A percentile compares a stretch with the other conserved stretches of the same genome.
phyloP scores from a whole-genome alignment of 1,140 invertebrate genomes.

The Pantala flavescens region DNA sequence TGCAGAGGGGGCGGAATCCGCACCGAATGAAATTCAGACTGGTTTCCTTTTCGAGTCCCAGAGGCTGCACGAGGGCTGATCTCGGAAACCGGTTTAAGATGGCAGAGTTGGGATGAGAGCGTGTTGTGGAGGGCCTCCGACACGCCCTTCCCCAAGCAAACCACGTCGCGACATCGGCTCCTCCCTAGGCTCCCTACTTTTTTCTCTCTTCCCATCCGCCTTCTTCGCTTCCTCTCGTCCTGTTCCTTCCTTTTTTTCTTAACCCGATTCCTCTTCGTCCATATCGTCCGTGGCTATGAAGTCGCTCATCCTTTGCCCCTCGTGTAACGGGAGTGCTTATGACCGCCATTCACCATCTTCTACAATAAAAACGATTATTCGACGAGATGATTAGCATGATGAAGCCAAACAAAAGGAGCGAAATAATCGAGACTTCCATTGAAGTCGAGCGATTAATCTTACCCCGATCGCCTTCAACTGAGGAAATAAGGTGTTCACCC shows the following conservation, averaged over 20 bases:
- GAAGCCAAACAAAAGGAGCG: too few species aligned
- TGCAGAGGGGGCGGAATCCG: neutral
- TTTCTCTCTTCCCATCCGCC: neutral
- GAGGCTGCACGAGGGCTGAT: neutral
- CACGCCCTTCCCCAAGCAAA: constrained; percentile 6
- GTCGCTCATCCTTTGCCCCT: neutral
- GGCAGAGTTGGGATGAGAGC: neutral
- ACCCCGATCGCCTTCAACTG: too few species aligned
- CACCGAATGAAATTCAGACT: constrained; percentile 4
- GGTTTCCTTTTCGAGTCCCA: constrained; percentile 3
- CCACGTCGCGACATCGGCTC: neutral
- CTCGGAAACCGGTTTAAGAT: neutral
- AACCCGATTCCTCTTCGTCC: neutral
- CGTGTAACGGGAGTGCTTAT: neutral
- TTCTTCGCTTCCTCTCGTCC: neutral
- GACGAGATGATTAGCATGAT: too few species aligned
- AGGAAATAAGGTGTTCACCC: too few species aligned
- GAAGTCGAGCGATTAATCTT: too few species aligned
- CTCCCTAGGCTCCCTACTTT: neutral
- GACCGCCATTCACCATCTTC: neutral
- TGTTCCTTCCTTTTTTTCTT: neutral
- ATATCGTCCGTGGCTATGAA: neutral
- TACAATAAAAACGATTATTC: too few species aligned
- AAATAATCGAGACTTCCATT: too few species aligned
- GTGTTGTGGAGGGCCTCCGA: neutral